Evolutionary conservation across 2,113 vertebrate genomes (phyloP).

Genomic region (Chascanopsetta lugubris): DNA sequence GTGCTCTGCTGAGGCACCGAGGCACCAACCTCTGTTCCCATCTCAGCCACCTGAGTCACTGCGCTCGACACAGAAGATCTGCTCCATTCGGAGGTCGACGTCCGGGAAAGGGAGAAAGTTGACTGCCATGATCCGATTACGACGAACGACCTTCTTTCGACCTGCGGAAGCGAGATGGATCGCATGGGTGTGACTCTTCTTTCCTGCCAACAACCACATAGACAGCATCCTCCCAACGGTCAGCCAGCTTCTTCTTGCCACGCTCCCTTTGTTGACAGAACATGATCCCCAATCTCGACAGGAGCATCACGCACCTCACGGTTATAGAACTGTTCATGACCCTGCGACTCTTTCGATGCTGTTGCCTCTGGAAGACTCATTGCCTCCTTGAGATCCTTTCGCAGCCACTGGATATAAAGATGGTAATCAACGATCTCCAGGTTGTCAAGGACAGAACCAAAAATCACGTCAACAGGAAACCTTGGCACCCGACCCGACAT

Average conservation of each 20-base stretch:
- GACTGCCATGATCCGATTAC: neutral
- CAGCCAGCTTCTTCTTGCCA: neutral
- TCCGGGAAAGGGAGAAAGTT: neutral
- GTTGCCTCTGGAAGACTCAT: neutral
- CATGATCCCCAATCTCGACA: neutral
- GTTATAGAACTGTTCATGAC: neutral
- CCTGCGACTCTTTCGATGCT: neutral
- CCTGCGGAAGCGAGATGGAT: neutral
- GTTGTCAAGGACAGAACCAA: neutral
- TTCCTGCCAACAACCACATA: neutral
- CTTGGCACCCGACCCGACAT: neutral
- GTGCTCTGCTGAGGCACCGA: no score
- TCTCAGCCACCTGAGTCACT: no score
- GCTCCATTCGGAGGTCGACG: no score
- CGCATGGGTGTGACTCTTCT: neutral
- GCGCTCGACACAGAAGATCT: no score
- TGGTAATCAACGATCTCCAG: neutral
- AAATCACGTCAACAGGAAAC: neutral
- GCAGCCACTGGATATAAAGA: neutral
- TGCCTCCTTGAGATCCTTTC: neutral
- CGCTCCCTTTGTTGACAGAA: neutral
- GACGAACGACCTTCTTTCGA: neutral
- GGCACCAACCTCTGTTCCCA: no score
- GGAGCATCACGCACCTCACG: neutral
- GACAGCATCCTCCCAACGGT: neutral